phyloP scores from a whole-genome alignment of 1,140 invertebrate species.

The Zaprionus taronus region DNA sequence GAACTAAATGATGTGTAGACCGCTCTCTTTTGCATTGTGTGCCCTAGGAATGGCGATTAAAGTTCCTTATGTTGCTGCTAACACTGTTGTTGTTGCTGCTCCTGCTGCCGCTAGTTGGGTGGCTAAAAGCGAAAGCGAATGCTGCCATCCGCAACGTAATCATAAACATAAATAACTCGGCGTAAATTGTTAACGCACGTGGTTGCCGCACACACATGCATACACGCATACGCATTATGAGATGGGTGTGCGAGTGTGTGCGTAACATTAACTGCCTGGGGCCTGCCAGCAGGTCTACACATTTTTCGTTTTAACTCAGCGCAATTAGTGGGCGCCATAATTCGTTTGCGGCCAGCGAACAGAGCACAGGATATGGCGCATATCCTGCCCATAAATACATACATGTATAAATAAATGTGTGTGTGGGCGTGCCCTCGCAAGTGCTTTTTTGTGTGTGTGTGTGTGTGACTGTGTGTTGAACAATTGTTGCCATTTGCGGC shows the following conservation, averaged over 20 bases:
- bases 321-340: conserved; percentile 78
- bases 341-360: conserved; percentile 73
- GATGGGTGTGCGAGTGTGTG: conserved; percentile 20
- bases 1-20: conserved; percentile 24
- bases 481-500: conserved; percentile 67
- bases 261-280: conserved; percentile 58
- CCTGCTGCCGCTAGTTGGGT: not conserved
- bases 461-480: conserved; percentile 5
- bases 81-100: not conserved
- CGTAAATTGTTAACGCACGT: conserved; percentile 75
- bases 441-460: conserved; percentile 13
- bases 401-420: conserved; percentile 16
- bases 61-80: not conserved
- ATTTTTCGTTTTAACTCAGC: conserved; percentile 77
- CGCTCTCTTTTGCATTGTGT: not conserved
- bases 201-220: conserved; percentile 48
- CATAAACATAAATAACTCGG: conserved; percentile 78
- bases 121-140: conserved; percentile 31
- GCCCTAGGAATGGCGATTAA: not conserved
- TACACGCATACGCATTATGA: conserved; percentile 33
- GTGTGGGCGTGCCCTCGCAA: conserved; percentile 8
- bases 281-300: conserved; percentile 52
- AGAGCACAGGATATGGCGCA: conserved; percentile 63
- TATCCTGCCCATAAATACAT: conserved; percentile 73
- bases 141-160: conserved; percentile 73